Evolutionary conservation across 1,140 invertebrate species (phyloP).

Genomic region (Druon quercuslanigerum): DNA sequence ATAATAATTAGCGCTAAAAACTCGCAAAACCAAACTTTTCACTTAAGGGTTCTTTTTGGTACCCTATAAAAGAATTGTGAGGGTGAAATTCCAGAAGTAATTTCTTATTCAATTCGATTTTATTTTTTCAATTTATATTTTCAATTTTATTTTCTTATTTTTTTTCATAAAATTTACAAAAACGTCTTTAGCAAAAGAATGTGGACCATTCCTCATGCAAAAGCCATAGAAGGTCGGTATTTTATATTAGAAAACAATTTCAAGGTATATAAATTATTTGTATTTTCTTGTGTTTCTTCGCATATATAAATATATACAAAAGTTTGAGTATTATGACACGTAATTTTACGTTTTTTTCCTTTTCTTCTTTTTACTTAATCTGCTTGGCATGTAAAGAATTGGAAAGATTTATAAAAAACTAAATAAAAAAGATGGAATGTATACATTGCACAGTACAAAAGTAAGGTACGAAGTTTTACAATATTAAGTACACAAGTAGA

Average conservation of each 20-base stretch:
- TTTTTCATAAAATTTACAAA: too few species aligned
- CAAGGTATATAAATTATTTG: slow-evolving; percentile 75
- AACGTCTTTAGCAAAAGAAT: too few species aligned
- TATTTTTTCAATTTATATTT: too few species aligned
- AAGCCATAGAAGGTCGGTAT: slow-evolving; percentile 23
- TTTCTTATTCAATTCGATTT: too few species aligned
- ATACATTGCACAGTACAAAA: slow-evolving; percentile 72
- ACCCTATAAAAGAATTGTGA: too few species aligned
- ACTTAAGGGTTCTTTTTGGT: too few species aligned
- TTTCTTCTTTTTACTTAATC: slow-evolving; percentile 45
- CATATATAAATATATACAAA: slow-evolving; percentile 75
- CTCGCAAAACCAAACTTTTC: too few species aligned
- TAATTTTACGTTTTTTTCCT: slow-evolving; percentile 49
- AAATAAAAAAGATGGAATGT: slow-evolving; percentile 67
- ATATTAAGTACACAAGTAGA: slow-evolving; percentile 29
- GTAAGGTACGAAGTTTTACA: slow-evolving; percentile 55
- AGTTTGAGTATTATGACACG: slow-evolving; percentile 67
- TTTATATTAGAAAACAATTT: slow-evolving; percentile 36
- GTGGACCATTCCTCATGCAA: too few species aligned
- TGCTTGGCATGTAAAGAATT: slow-evolving; percentile 58
- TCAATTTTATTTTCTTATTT: too few species aligned
- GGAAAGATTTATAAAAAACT: slow-evolving; percentile 56
- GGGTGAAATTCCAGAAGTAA: too few species aligned
- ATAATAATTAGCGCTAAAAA: too few species aligned
- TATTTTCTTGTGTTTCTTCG: slow-evolving; percentile 68